Base-by-base conservation (phyloP, 2,797 vertebrate species). In the Melopsittacus undulatus region DNA sequence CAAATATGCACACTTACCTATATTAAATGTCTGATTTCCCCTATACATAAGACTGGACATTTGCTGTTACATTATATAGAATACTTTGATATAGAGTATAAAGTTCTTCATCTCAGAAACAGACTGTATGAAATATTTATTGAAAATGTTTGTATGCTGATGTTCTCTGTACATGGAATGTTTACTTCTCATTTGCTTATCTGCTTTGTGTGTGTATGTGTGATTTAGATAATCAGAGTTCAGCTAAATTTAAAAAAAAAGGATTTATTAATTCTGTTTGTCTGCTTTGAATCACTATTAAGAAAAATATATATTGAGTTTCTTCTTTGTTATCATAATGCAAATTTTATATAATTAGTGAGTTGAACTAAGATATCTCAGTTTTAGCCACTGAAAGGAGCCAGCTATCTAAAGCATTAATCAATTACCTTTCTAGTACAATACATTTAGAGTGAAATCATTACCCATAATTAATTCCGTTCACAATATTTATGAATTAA, bases 281-380 rank as follows among this genome's bases (percentile, higher is more conserved):
- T 36, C 15, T 34, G 62, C 10, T 32, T 2, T 4, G 6, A 87
- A 10, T 74, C 67, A 56, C 5, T 70, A 8, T 40, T 74, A 42
- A 61, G 83, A 68, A 84, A 66, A 48, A 27, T 7, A 54, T 30
- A 10, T 63, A 9, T 43, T 45, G 9, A 74, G 9, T 68, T 86
- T 69, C 27, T 46, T 46, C 57, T 90, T 86, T 92, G 74, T 82
- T 89, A 91, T 51, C 20, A 5, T 83, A 93, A 90, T 89, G 38
- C 29, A 92, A 83, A 88, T 93, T 87, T 91, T 3, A 30, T 88
- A 63, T 72, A 88, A 94, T 91, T 94, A 90, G 36, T 42, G n/a
- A 94, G 59, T 83, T 56, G 81, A 96, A 94, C 67, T 66, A 89
- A 81, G 63, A 67, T 86, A 88, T 52, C 54, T 43, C 45, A 42